Conservation (phyloP, 2,888 invertebrate species). For the Phyto melanocephala region DNA sequence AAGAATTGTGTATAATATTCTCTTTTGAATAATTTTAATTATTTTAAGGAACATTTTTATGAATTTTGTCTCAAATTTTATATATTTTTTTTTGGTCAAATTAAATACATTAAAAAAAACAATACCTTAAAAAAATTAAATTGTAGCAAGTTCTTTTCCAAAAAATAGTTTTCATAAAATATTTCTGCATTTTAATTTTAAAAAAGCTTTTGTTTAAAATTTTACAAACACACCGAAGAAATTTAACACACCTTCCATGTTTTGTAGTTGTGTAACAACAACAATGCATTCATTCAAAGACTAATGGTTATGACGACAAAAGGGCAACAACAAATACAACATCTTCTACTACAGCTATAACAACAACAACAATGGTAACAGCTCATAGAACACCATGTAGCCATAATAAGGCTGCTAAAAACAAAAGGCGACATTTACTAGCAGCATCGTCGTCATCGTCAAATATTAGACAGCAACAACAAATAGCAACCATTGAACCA, state of each 20-base stretch:
- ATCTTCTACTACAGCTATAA: slow-evolving; percentile 12
- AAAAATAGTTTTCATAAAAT: too few species aligned
- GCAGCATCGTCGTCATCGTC: slow-evolving; percentile 28
- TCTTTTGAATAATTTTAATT: too few species aligned
- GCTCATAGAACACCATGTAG: slow-evolving; percentile 43
- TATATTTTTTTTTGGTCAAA: too few species aligned
- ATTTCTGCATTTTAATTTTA: too few species aligned
- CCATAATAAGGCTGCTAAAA: slow-evolving; percentile 55
- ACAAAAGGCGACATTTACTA: slow-evolving; percentile 59
- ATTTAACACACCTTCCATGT: background rate
- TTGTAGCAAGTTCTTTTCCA: too few species aligned
- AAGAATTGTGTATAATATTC: too few species aligned
- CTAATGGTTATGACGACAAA: slow-evolving; percentile 56
- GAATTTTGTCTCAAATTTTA: too few species aligned
- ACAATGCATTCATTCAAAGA: background rate
- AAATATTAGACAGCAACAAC: slow-evolving; percentile 45
- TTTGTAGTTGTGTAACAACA: background rate
- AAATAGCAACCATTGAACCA: slow-evolving; percentile 30
- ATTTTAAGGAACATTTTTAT: too few species aligned
- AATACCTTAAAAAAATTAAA: too few species aligned
- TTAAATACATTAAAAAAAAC: too few species aligned
- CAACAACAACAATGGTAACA: slow-evolving; percentile 49
- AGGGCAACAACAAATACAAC: slow-evolving; percentile 46
- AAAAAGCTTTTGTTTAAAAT: too few species aligned
- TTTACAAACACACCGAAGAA: background rate